These are phyloP conservation scores for Pyrochroa serraticornis DNA, from an alignment of 2,888 invertebrate species.

Conservation along the genomic window DNA sequence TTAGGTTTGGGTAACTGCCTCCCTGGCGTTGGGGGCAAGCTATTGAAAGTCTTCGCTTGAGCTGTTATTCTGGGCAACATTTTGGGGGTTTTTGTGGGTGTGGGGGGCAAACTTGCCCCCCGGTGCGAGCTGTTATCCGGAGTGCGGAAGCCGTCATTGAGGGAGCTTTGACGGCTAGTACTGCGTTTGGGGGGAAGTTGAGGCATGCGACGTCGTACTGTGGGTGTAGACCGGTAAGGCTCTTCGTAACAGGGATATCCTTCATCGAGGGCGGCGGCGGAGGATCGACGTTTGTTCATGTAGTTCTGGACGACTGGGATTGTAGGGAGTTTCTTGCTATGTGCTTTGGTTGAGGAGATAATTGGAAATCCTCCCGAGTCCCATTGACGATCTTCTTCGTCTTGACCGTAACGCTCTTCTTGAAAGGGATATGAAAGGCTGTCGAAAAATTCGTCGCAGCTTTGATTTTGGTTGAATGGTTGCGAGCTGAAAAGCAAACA, in stretches of 20 bases:
- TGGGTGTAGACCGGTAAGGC: constrained; percentile 48
- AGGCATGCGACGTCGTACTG: constrained; percentile 53
- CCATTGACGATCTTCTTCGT: constrained; percentile 76
- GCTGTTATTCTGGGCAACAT: constrained; percentile 39
- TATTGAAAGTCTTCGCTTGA: constrained; percentile 46
- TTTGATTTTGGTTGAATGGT: constrained; percentile 49
- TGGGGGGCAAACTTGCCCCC: constrained; percentile 58
- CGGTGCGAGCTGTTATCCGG: constrained; percentile 51
- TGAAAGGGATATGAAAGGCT: constrained; percentile 69
- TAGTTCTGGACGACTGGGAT: constrained; percentile 60
- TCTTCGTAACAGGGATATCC: constrained; percentile 47
- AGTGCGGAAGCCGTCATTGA: constrained; percentile 50
- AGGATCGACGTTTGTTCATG: constrained; percentile 61
- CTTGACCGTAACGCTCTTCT: constrained; percentile 64
- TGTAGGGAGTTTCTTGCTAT: constrained; percentile 58
- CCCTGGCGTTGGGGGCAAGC: constrained; percentile 63
- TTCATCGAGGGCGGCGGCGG: constrained; percentile 42
- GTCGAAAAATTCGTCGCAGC: constrained; percentile 72
- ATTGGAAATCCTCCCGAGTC: constrained; percentile 67
- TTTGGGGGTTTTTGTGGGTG: constrained; percentile 56
- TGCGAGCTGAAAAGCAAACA: constrained; percentile 36
- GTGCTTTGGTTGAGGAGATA: constrained; percentile 47
- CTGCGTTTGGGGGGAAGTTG: constrained; percentile 55
- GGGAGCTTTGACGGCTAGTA: constrained; percentile 53
- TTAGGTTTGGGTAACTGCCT: constrained; percentile 61